Evolutionary conservation across 2,888 invertebrate species (phyloP), one percentile per base, ranked within the genome.

Genomic region (Netelia virgata): DNA sequence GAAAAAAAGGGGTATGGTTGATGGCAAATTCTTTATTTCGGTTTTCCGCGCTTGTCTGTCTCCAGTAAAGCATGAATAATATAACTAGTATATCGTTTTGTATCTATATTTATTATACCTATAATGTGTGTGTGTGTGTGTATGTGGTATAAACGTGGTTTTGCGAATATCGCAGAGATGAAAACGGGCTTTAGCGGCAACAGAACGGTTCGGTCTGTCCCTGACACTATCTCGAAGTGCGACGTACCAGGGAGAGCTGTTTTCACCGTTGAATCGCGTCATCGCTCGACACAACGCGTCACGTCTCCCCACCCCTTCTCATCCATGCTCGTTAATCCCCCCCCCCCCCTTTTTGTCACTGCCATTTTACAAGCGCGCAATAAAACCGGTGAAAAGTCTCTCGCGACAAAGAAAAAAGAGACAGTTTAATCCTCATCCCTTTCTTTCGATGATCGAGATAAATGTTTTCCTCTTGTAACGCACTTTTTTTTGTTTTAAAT

Each of bases 161-260:
- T 14, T n/a, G 72, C 50, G 66, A 61, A 64, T 74, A 72, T 80
- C 72, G 28, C 57, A 43, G 80, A 76, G 85, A 83, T 85, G 80
- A 18, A 81, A 81, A 74, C 80, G 83, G 23, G 80, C 68, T 68
- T 77, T 28, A 61, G 70, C 69, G 47, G 66, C 66, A 47, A 74
- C 82, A 64, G 74, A 75, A 20, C 76, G 66, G 61, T 75, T 70
- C 55, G 75, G 75, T 66, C 90, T 92, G 91, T 83, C 83, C 80
- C 87, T 92, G 91, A 91, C 92, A 90, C 89, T 92, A 91, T 92
- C 92, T 89, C 85, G 74, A 68, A 75, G 70, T 73, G 80, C 41
- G 61, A 57, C 68, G 57, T 57, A 57, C 55, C 43, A 14, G 28
- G 57, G 23, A 75, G 78, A 74, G 66, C 79, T 72, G 66, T 80